These are phyloP conservation scores for Clitarchus hookeri DNA, from an alignment of 2,888 invertebrate genomes.

Conservation along the genomic window DNA sequence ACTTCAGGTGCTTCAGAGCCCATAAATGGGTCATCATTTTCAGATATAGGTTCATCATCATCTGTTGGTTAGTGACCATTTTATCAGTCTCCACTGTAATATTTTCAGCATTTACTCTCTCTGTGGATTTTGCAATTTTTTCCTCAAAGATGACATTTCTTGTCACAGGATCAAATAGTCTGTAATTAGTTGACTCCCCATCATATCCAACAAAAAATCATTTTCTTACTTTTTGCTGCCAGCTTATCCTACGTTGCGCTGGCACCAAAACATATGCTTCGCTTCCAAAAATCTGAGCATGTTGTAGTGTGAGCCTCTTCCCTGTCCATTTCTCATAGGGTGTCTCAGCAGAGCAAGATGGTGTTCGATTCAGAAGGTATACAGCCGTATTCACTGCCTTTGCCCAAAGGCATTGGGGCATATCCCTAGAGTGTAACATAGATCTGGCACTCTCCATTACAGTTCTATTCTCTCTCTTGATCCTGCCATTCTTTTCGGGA, in stretches of 20 bases:
- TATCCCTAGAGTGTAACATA: neutral
- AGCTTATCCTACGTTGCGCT: neutral
- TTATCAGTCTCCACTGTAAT: neutral
- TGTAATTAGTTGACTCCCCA: neutral
- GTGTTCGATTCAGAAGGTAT: neutral
- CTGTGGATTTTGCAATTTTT: neutral
- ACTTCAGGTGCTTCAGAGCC: neutral
- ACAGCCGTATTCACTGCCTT: neutral
- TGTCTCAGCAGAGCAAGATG: neutral
- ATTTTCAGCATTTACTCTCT: neutral
- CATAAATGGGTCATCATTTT: neutral
- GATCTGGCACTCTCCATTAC: conserved; percentile 1
- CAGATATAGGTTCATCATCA: neutral
- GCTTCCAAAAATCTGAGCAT: neutral
- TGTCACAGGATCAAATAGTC: conserved; percentile 6
- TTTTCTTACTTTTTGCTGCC: conserved; percentile 5
- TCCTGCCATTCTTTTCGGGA: neutral
- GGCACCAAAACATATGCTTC: neutral
- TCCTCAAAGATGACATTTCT: neutral
- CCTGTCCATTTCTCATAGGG: conserved; percentile 4
- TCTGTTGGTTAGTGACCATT: neutral
- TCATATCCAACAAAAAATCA: conserved; percentile 7
- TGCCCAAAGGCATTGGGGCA: neutral
- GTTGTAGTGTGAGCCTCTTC: neutral
- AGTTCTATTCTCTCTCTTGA: neutral